phyloP scores from a whole-genome alignment of 2,888 invertebrate species.

The Aspidiotus rigidus region DNA sequence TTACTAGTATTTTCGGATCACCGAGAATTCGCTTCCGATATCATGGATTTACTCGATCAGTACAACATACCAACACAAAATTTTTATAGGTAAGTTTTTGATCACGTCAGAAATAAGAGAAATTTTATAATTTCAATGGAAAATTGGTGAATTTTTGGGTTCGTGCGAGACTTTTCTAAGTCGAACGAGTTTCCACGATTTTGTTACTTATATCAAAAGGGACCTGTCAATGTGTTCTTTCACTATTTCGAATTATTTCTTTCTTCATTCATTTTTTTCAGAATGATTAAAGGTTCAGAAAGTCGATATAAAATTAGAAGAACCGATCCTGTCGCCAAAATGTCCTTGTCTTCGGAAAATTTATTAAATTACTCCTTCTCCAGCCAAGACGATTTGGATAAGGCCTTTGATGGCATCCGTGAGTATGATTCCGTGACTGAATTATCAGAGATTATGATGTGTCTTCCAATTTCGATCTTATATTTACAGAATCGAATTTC shows the following conservation, averaged over 20 bases:
- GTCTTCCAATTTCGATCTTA: not conserved
- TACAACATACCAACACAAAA: constrained; percentile 42
- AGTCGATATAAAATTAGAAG: constrained; percentile 17
- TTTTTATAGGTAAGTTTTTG: constrained; percentile 15
- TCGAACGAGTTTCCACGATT: not conserved
- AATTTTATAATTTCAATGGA: not conserved
- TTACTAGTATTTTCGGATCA: constrained; percentile 86
- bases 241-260: not conserved
- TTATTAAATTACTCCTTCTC: constrained; percentile 14
- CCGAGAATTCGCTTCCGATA: constrained; percentile 75
- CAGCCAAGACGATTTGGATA: constrained; percentile 13
- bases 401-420: constrained; percentile 4
- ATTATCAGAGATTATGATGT: not conserved
- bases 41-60: constrained; percentile 55
- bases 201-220: not conserved
- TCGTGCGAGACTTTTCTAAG: not conserved
- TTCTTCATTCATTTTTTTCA: not conserved
- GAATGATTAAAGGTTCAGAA: constrained; percentile 17
- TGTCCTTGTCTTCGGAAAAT: constrained; percentile 32
- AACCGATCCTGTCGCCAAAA: constrained; percentile 14
- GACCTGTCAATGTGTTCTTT: not conserved
- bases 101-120: not conserved
- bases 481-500: constrained; percentile 8
- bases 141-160: not conserved
- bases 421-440: not conserved